These are phyloP conservation scores for human (Homo sapiens) DNA, from an alignment of 2,113 vertebrate species.

Conservation along the genomic window GRCh38 chr4:167692501-167693000, in stretches of 20 bases:
- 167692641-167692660: background rate
- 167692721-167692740: background rate
- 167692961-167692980: fast-evolving
- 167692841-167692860: background rate
- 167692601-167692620: background rate
- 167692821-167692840: slow-evolving; percentile 1
- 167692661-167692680: background rate
- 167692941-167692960: background rate
- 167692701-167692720: background rate
- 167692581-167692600: background rate
- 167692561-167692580: background rate
- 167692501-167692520: too few relatives aligned
- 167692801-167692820: background rate
- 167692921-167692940: background rate
- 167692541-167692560: background rate
- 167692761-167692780: background rate
- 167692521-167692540: background rate
- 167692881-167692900: background rate
- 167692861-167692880: background rate
- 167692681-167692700: background rate
- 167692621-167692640: background rate
- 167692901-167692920: too few relatives aligned
- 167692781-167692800: background rate
- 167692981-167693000: background rate
- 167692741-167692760: background rate